Percentiles rank a stretch among this genome's conserved stretches.
Evolutionary conservation across 2,888 invertebrate species (phyloP).

Genomic region (Agriopis aurantiaria): DNA sequence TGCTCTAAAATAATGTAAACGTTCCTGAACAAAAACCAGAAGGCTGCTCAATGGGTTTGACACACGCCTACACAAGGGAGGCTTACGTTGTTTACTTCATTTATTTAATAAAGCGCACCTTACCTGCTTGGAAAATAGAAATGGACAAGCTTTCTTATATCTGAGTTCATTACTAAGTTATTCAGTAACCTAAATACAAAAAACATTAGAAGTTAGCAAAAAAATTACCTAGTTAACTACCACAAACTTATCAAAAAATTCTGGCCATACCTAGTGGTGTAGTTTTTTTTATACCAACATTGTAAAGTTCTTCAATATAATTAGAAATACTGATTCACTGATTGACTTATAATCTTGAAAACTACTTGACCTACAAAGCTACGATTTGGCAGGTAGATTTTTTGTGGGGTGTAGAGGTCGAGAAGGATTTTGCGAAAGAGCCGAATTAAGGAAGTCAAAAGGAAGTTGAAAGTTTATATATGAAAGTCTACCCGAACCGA

Average conservation of each 20-base stretch:
- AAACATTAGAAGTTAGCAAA: neutral
- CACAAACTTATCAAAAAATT: neutral
- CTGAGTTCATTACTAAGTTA: neutral
- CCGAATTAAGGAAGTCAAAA: too few relatives aligned
- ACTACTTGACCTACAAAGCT: too few relatives aligned
- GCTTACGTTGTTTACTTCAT: slow-evolving; percentile 23
- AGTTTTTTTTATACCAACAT: too few relatives aligned
- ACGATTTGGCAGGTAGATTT: too few relatives aligned
- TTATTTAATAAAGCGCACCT: slow-evolving; percentile 20
- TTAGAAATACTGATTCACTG: too few relatives aligned
- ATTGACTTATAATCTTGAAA: too few relatives aligned
- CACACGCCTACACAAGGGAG: slow-evolving; percentile 44
- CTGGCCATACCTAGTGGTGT: too few relatives aligned
- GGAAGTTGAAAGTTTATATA: too few relatives aligned
- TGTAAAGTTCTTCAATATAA: too few relatives aligned
- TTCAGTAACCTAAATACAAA: neutral
- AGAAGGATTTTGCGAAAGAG: too few relatives aligned
- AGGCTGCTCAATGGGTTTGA: slow-evolving; percentile 41
- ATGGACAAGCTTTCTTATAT: neutral
- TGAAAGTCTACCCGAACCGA: too few relatives aligned
- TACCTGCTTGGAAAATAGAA: slow-evolving; percentile 2
- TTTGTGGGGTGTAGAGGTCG: too few relatives aligned
- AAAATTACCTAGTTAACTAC: neutral
- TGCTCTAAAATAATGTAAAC: slow-evolving; percentile 51
- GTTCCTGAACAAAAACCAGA: slow-evolving; percentile 43